phyloP scores from a whole-genome alignment of 2,797 vertebrate species.

The Tauraco hartlaubi region DNA sequence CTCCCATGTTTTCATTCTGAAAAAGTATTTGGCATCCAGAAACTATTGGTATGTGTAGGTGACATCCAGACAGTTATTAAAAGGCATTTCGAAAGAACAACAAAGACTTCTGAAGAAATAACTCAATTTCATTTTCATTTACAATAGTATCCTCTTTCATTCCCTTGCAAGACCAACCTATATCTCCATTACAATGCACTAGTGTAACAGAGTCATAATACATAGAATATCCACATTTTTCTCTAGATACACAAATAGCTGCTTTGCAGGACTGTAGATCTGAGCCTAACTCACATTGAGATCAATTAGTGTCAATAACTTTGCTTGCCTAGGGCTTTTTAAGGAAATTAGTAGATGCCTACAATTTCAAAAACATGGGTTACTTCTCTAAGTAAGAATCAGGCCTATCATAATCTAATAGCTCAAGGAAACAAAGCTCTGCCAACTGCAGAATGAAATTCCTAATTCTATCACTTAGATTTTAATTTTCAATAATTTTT shows the following conservation, averaged over 20 bases:
- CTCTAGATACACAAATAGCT: background rate
- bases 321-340: background rate
- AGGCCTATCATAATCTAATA: background rate
- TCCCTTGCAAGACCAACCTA: background rate
- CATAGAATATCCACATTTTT: background rate
- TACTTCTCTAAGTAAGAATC: background rate
- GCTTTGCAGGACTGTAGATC: background rate
- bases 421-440: conserved; percentile 2
- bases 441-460: background rate
- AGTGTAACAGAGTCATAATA: background rate
- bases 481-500: background rate
- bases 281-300: background rate
- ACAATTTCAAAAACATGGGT: background rate
- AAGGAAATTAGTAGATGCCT: background rate
- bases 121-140: background rate
- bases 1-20: conserved; percentile 52
- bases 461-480: background rate
- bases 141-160: background rate
- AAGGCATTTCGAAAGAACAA: background rate
- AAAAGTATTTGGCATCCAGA: background rate
- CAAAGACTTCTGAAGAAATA: background rate
- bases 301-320: background rate
- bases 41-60: conserved; percentile 11
- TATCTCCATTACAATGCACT: background rate
- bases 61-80: background rate